Conservation (phyloP, 2,797 vertebrate genomes). For the Tauraco hartlaubi region DNA sequence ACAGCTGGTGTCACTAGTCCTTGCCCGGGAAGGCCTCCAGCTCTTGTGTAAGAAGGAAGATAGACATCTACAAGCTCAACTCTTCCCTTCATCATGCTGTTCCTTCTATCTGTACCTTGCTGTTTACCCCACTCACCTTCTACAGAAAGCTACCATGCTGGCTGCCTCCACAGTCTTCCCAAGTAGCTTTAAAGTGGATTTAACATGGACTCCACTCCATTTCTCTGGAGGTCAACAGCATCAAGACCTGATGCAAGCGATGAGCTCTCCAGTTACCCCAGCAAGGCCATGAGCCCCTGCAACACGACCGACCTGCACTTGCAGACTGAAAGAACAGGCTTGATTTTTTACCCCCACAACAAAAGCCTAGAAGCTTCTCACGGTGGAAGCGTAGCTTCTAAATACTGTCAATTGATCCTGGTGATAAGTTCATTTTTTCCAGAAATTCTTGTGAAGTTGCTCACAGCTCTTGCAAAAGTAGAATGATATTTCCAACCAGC, state of each 20-base stretch:
- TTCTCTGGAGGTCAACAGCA: neutral
- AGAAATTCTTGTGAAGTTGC: slow-evolving; percentile 33
- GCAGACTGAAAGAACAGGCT: neutral
- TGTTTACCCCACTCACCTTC: neutral
- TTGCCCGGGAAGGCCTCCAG: neutral
- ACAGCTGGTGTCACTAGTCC: neutral
- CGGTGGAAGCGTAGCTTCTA: neutral
- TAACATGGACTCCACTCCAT: fast-evolving
- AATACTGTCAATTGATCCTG: neutral
- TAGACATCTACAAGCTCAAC: neutral
- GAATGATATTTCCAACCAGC: slow-evolving; percentile 35
- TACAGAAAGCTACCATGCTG: fast-evolving
- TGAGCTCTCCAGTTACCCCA: neutral
- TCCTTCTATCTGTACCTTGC: neutral
- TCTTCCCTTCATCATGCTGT: neutral
- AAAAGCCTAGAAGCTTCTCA: neutral
- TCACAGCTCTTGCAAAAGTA: slow-evolving; percentile 32
- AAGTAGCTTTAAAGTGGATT: neutral
- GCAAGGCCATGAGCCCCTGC: neutral
- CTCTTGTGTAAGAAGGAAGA: slow-evolving; percentile 2
- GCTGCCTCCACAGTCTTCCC: neutral
- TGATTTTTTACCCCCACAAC: neutral
- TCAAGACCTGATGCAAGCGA: neutral
- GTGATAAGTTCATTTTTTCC: neutral
- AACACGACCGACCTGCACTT: fast-evolving